Evolutionary conservation across 2,888 invertebrate genomes (phyloP).

Genomic region (Apomyelois bistriatella): DNA sequence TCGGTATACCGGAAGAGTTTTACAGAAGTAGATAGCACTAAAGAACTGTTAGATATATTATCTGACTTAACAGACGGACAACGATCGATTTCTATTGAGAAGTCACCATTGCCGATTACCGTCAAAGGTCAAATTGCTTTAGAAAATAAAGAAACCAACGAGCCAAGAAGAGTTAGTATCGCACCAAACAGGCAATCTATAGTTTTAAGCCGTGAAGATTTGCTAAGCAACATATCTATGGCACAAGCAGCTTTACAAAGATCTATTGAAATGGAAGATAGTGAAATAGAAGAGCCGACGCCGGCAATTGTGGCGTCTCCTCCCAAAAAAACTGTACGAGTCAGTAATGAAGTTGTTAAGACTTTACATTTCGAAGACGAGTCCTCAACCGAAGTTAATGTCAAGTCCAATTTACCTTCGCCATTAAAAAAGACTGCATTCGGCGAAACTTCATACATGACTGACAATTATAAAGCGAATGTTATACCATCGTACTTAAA

Average conservation of each 20-base stretch:
- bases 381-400: constrained; percentile 34
- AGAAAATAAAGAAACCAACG: constrained; percentile 27
- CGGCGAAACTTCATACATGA: constrained; percentile 45
- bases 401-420: constrained; percentile 30
- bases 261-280: constrained; percentile 42
- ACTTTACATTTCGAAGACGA: constrained; percentile 62
- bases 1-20: constrained; percentile 28
- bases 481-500: constrained; percentile 58
- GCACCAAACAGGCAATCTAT: constrained; percentile 41
- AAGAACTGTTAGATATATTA: constrained; percentile 54
- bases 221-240: constrained; percentile 55
- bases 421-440: constrained; percentile 54
- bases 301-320: constrained; percentile 17
- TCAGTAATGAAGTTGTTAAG: constrained; percentile 58
- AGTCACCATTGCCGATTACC: constrained; percentile 16
- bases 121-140: constrained; percentile 22
- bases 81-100: constrained; percentile 19
- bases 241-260: constrained; percentile 49
- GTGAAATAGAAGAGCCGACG: constrained; percentile 34
- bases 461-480: constrained; percentile 38
- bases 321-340: constrained; percentile 28
- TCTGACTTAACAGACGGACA: constrained; percentile 49
- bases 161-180: constrained; percentile 34
- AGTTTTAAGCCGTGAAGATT: constrained; percentile 48
- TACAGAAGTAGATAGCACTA: constrained; percentile 50